phyloP scores from a whole-genome alignment of 2,888 invertebrate species.

The Drosophila kambysellisi region DNA sequence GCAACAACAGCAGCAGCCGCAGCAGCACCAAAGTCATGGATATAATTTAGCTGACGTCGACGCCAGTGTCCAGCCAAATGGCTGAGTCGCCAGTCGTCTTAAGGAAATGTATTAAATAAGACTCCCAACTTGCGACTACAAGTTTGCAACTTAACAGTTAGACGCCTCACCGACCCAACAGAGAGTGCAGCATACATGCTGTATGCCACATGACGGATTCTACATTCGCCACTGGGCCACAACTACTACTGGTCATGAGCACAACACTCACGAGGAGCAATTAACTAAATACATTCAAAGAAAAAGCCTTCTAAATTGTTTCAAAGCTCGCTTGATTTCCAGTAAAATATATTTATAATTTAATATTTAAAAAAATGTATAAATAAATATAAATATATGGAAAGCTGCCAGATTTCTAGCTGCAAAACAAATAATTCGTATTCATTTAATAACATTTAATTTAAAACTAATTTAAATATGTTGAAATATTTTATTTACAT shows the following conservation, averaged over 20 bases:
- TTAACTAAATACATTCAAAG: slow-evolving; percentile 40
- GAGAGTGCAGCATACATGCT: slow-evolving; percentile 2
- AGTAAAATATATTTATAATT: neutral
- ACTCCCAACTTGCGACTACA: slow-evolving; percentile 33
- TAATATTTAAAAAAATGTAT: neutral
- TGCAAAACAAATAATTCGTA: neutral
- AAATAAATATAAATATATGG: neutral
- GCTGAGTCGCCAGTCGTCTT: slow-evolving; percentile 62
- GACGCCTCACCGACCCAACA: slow-evolving; percentile 31
- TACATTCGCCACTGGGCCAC: slow-evolving; percentile 32
- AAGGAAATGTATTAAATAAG: slow-evolving; percentile 76
- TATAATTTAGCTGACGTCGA: slow-evolving; percentile 74
- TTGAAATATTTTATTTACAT: neutral
- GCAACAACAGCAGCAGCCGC: slow-evolving; percentile 18
- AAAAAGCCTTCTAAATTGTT: neutral
- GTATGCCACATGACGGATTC: slow-evolving; percentile 1
- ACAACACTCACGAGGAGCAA: slow-evolving; percentile 35
- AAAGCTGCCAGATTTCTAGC: neutral
- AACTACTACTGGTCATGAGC: slow-evolving; percentile 4
- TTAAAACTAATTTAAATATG: neutral
- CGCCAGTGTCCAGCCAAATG: slow-evolving; percentile 62
- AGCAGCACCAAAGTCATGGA: slow-evolving; percentile 28
- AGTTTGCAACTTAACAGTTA: slow-evolving; percentile 70
- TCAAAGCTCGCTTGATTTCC: neutral
- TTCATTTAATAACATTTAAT: neutral